Evolutionary conservation across 2,888 invertebrate genomes (phyloP), one percentile per base, ranked within the genome.

Genomic region (Drosophila demipolita): DNA sequence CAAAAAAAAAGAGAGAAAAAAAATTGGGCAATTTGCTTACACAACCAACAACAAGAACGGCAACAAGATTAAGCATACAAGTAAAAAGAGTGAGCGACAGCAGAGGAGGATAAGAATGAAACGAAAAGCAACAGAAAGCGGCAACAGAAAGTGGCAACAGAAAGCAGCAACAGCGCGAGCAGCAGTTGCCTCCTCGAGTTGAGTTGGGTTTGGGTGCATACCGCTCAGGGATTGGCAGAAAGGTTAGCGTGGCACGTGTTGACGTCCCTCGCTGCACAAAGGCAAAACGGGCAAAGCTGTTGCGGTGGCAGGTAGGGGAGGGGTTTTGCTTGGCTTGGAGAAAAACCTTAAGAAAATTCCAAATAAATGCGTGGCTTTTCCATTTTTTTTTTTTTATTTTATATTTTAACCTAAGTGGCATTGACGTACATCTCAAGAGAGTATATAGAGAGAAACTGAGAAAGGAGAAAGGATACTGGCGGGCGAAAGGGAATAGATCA

Each of bases 11-110:
- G 35, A 8, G 5, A 23, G 15, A 64, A 58, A 73, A 87, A 74
- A 88, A 89, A 85, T 89, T 85, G 85, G 85, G 87, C 85, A 85
- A 85, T 85, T 85, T 85, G 85, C 85, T 85, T 87, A 84, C 82
- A 84, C 80, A 72, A 52, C 67, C 80, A 80, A 76, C 78, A 78
- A 76, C 66, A 78, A 70, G 63, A 55, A 64, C 35, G 63, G 66
- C 63, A 75, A 71, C 71, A 75, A 58, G 65, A 69, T 59, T 49
- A 55, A 65, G 48, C 71, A 71, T 48, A 59, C 48, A 50, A 52
- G 48, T 29, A 36, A 49, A 36, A 49, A 64, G 60, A 60, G 49
- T 53, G 55, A 57, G n/a, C 4, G n/a, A n/a, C 1, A n/a, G 9
- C n/a, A 9, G n/a, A n/a, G 3, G 45, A 52, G 52, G 48, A 48